Conservation (phyloP, 2,797 vertebrate genomes). For the Propithecus deckenii region DNA sequence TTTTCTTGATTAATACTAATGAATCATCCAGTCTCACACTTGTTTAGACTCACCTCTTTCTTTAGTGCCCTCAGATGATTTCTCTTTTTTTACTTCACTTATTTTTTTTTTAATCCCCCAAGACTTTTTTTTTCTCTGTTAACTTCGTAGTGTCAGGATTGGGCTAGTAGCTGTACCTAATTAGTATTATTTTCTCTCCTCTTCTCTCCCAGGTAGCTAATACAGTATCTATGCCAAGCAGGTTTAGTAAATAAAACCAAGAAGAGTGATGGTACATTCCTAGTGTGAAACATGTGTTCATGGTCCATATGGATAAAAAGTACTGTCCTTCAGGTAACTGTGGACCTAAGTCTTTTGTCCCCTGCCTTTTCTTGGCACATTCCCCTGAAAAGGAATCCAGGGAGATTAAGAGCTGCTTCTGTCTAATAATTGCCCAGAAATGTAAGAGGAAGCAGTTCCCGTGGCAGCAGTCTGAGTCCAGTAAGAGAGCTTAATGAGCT, state of each 20-base stretch:
- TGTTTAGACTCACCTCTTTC: background rate
- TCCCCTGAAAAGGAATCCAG: conserved; percentile 54
- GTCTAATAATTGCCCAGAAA: conserved; percentile 71
- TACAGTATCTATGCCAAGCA: background rate
- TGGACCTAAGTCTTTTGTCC: conserved; percentile 1
- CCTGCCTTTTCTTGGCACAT: conserved; percentile 51
- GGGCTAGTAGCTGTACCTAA: background rate
- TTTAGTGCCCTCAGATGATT: background rate
- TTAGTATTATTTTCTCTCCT: background rate
- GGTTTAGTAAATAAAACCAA: conserved; percentile 22
- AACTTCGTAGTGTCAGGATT: background rate
- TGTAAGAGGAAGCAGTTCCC: conserved; percentile 65
- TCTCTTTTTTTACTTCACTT: background rate
- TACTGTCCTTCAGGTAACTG: background rate
- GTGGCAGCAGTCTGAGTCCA: conserved; percentile 51
- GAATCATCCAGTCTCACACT: background rate
- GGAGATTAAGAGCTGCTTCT: conserved; percentile 64
- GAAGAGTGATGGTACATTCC: background rate
- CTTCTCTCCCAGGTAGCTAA: background rate
- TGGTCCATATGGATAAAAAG: conserved; percentile 4
- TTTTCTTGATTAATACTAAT: conserved; percentile 5
- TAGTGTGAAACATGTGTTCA: background rate
- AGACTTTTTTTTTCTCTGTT: background rate
- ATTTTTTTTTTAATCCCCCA: background rate
- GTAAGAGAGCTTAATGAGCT: conserved; percentile 50